These are phyloP conservation scores for Latrodectus hesperus DNA, from an alignment of 2,888 invertebrate species.

Conservation along the genomic window DNA sequence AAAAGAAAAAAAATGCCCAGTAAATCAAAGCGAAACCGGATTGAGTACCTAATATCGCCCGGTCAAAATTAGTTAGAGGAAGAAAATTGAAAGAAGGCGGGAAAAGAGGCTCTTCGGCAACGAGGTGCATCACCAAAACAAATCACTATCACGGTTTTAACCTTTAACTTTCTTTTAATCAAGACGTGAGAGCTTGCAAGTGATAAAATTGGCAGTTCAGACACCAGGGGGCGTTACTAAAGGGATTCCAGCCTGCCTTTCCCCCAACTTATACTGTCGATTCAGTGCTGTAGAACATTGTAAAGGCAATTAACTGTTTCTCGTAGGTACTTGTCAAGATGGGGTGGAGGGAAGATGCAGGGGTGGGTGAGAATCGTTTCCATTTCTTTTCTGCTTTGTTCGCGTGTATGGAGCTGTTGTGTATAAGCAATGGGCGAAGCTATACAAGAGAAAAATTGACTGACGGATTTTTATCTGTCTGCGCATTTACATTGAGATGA, in stretches of 20 bases:
- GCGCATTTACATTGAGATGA: conserved; percentile 16
- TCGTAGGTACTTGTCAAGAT: conserved; percentile 55
- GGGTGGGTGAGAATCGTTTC: conserved; percentile 35
- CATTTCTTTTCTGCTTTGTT: conserved; percentile 18
- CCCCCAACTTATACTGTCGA: conserved; percentile 46
- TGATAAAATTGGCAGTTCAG: conserved; percentile 68
- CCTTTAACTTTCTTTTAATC: conserved; percentile 68
- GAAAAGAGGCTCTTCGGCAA: conserved; percentile 24
- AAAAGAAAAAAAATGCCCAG: neutral
- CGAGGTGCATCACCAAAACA: conserved; percentile 56
- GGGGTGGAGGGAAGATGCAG: no score
- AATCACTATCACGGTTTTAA: conserved; percentile 61
- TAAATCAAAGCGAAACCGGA: conserved; percentile 5
- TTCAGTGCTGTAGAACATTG: conserved; percentile 49
- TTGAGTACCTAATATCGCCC: conserved; percentile 1
- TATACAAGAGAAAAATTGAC: conserved; percentile 32
- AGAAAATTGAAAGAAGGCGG: conserved; percentile 6
- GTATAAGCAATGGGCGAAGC: conserved; percentile 54
- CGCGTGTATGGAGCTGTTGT: neutral
- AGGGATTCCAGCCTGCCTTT: conserved; percentile 50
- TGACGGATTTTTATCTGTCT: conserved; percentile 19
- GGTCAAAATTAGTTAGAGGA: conserved; percentile 17
- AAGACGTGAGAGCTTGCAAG: conserved; percentile 66
- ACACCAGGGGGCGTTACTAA: conserved; percentile 61
- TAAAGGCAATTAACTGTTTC: conserved; percentile 66